Percentiles rank a stretch among this genome's conserved stretches.
Conservation (phyloP, 1,140 invertebrate genomes). For the Globodera rostochiensis region DNA sequence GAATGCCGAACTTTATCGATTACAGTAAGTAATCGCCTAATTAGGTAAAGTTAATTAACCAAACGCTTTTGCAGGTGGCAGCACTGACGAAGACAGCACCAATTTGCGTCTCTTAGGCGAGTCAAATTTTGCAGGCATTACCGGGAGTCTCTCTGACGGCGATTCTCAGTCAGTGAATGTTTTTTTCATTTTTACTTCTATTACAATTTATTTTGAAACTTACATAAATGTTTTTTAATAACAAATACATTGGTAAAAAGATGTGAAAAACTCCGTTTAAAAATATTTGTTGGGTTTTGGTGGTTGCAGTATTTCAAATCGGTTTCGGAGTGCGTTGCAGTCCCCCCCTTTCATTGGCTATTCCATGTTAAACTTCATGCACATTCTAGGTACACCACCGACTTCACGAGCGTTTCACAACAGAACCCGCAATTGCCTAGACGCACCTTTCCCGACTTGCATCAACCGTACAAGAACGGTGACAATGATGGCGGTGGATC, state of each 20-base stretch:
- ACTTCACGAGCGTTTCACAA: slow-evolving; percentile 45
- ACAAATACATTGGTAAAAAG: too few species aligned
- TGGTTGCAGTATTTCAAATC: too few species aligned
- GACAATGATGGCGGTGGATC: neutral
- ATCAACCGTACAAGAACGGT: neutral
- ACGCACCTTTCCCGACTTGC: neutral
- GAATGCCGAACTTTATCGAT: neutral
- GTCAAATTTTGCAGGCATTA: slow-evolving; percentile 15
- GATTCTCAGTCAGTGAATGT: slow-evolving; percentile 21
- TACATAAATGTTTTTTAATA: too few species aligned
- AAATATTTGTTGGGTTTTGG: too few species aligned
- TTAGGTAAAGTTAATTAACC: neutral
- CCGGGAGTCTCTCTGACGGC: slow-evolving; percentile 1
- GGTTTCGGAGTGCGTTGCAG: too few species aligned
- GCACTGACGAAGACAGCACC: slow-evolving; percentile 22
- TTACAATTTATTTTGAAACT: too few species aligned
- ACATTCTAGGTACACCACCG: slow-evolving; percentile 29
- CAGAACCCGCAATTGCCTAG: slow-evolving; percentile 6
- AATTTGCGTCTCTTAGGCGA: slow-evolving; percentile 25
- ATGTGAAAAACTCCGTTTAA: too few species aligned
- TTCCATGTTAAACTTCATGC: neutral
- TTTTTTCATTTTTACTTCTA: neutral
- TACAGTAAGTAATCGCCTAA: neutral
- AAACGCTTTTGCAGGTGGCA: neutral
- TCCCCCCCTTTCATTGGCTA: neutral